phyloP scores from a whole-genome alignment of 2,888 invertebrate species.

The Syrista parreyssii region DNA sequence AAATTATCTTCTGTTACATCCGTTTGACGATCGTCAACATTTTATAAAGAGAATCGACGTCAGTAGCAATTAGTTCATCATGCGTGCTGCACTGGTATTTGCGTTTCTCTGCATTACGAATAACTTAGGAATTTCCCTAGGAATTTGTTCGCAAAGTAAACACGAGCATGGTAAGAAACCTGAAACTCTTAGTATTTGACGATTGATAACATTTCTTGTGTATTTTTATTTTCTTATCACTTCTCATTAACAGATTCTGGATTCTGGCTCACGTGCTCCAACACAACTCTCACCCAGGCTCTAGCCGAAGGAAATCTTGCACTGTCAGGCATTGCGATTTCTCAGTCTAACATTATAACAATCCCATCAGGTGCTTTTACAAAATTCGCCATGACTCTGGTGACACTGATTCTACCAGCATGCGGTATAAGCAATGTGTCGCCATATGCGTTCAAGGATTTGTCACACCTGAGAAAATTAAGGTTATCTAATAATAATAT shows the following conservation, averaged over 20 bases:
- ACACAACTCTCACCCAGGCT: background rate
- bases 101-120: background rate
- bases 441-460: background rate
- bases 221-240: background rate
- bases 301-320: background rate
- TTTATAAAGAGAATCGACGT: background rate
- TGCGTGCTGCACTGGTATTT: background rate
- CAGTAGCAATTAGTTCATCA: background rate
- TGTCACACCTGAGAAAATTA: background rate
- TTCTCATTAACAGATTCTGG: background rate
- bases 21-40: background rate
- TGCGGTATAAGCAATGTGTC: background rate
- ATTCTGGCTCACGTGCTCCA: background rate
- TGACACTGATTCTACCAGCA: background rate
- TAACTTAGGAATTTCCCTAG: background rate
- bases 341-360: background rate
- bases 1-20: background rate
- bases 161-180: background rate
- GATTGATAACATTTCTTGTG: background rate
- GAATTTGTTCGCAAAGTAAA: background rate
- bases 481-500: background rate
- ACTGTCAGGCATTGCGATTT: background rate
- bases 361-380: background rate
- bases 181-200: background rate
- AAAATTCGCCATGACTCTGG: background rate